phyloP scores from a whole-genome alignment of 2,797 vertebrate genomes.

The Buceros bicornis region DNA sequence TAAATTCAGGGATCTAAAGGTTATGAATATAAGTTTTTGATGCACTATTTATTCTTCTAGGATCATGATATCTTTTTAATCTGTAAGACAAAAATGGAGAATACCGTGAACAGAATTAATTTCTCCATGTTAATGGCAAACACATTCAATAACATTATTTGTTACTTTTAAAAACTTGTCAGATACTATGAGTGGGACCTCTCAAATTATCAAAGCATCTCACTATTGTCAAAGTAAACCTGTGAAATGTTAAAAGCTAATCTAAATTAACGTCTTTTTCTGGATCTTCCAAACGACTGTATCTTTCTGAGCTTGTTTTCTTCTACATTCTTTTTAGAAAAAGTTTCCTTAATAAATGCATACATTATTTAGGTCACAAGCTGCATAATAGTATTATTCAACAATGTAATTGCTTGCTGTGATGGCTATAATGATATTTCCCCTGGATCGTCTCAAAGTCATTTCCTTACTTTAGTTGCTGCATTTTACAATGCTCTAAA shows the following conservation, averaged over 20 bases:
- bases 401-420: not conserved
- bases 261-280: not conserved
- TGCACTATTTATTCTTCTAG: conserved; percentile 39
- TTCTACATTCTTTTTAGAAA: not conserved
- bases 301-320: not conserved
- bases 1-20: conserved; percentile 33
- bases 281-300: not conserved
- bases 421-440: not conserved
- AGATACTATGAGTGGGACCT: not conserved
- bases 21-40: conserved; percentile 21
- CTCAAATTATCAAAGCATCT: conserved; percentile 7
- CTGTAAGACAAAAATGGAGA: conserved; percentile 1
- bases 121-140: not conserved
- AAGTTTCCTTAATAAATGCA: not conserved
- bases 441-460: not conserved
- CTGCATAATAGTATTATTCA: not conserved
- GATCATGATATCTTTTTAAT: not conserved
- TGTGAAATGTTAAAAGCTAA: not conserved
- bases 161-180: not conserved
- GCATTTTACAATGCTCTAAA: not conserved
- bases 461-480: conserved; percentile 4
- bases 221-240: not conserved
- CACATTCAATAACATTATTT: not conserved
- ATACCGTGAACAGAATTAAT: not conserved
- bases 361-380: not conserved